Percentiles rank a stretch among this genome's conserved stretches.
Evolutionary conservation across 2,113 vertebrate species (phyloP).

Genomic region (Meriones unguiculatus): DNA sequence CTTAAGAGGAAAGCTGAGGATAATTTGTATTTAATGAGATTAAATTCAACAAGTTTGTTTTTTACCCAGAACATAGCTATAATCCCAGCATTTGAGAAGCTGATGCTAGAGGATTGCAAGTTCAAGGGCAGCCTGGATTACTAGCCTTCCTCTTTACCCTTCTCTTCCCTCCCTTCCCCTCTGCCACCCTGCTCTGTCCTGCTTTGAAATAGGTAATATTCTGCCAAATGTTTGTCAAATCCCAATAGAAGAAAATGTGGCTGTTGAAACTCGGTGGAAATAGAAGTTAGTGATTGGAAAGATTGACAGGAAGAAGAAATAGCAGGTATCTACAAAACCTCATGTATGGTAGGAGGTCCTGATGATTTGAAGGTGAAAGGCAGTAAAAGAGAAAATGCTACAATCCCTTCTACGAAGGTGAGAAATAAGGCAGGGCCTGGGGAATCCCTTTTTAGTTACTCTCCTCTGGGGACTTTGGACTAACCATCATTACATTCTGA

Average conservation of each 20-base stretch:
- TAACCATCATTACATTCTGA: background rate
- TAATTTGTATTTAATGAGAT: constrained; percentile 21
- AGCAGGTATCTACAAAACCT: background rate
- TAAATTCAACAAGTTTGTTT: background rate
- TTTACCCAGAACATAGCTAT: background rate
- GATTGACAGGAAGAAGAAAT: background rate
- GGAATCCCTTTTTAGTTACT: background rate
- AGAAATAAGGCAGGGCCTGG: background rate
- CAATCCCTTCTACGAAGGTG: background rate
- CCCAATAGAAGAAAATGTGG: background rate
- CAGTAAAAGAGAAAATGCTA: background rate
- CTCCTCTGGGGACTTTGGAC: background rate
- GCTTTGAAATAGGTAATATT: background rate
- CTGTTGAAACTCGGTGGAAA: background rate
- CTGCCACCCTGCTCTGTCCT: background rate
- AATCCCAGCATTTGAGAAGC: background rate
- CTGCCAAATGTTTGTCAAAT: background rate
- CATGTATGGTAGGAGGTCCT: constrained; percentile 2
- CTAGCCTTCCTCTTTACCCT: background rate
- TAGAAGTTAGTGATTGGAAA: constrained; percentile 1
- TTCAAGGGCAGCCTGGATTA: background rate
- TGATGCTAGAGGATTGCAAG: background rate
- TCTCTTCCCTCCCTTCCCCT: background rate
- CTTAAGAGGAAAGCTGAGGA: constrained; percentile 41
- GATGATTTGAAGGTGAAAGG: background rate